phyloP scores from a whole-genome alignment of 2,888 invertebrate genomes.

The Drosophila pseudotalamancana region DNA sequence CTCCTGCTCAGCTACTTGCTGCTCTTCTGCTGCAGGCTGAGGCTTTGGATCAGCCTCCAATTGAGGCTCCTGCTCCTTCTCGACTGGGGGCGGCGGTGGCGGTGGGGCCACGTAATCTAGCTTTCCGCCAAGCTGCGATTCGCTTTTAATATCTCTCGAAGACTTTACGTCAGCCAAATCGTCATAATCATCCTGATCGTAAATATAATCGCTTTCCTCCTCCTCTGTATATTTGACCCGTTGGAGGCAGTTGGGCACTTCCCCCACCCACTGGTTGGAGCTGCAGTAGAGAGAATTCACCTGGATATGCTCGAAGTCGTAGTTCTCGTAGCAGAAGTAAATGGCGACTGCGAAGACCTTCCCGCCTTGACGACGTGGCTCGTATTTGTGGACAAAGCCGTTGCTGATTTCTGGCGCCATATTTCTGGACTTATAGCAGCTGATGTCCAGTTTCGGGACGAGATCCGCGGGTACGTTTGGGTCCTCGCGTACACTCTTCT shows the following conservation, averaged over 20 bases:
- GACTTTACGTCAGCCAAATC: constrained; percentile 61
- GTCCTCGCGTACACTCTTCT: constrained; percentile 82
- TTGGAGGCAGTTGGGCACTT: constrained; percentile 85
- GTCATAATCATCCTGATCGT: constrained; percentile 45
- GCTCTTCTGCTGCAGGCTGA: background rate
- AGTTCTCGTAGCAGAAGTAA: constrained; percentile 86
- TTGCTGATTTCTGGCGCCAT: constrained; percentile 83
- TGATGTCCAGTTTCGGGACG: constrained; percentile 81
- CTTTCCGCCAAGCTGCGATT: background rate
- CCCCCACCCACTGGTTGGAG: constrained; percentile 86
- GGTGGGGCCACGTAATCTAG: constrained; percentile 40
- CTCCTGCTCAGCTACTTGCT: background rate
- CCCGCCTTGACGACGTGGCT: constrained; percentile 81
- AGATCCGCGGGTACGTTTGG: constrained; percentile 70
- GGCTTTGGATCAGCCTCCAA: background rate
- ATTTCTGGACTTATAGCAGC: constrained; percentile 81
- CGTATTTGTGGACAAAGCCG: constrained; percentile 82
- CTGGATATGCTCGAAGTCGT: constrained; percentile 84
- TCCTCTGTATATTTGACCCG: constrained; percentile 62
- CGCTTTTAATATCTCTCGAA: too few relatives aligned
- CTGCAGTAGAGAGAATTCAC: constrained; percentile 86
- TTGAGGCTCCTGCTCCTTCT: background rate
- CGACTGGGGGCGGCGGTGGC: constrained; percentile 63
- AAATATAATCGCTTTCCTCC: constrained; percentile 37
- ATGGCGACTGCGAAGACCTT: constrained; percentile 86